Base-by-base conservation (phyloP, 2,113 vertebrate genomes). In the Hemibagrus wyckioides region DNA sequence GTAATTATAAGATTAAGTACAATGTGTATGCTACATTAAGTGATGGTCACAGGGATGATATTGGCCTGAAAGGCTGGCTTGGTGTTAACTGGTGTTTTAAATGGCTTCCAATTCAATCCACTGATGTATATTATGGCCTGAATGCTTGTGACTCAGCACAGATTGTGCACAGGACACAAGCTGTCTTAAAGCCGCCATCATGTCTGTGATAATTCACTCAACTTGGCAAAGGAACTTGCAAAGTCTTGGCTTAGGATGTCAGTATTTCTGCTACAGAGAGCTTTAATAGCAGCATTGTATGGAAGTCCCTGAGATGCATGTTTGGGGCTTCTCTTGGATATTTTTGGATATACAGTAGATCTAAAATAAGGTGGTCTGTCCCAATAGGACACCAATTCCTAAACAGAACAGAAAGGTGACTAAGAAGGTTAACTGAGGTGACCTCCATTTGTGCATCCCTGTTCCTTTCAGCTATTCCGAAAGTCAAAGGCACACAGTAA, bases 401-500 rank as follows among this genome's bases (percentile, higher is more conserved):
- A 52, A 50, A 10, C 48, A 50, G 28, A 77, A 11, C 44, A 48
- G 44, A 77, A 77, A 52, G 6, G 15, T 77, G 28, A 77, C 28
- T 14, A 17, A 52, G 44, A 54, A 54, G 8, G 4, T 76, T 76
- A 76, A 48, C 25, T 50, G 44, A 48, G 44, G 1, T 50, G 73
- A 76, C 25, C 41, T 50, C 73, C 48, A 57, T 17, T 41, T 19
- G 23, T 41, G 48, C 75, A 82, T 88, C 76, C 84, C 85, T 80
- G 67, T 88, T 84, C 82, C n/a, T 65, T 44, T 83, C 77, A 82
- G 63, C 57, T 83, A 15, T 80, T 87, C 86, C 79, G 76, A n/a
- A 65, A 76, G 84, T 83, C 5, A 39, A 59, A 77, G 85, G 63
- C 89, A 91, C 83, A 63, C 30, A 8, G 63, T 85, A 85, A 90